phyloP scores from a whole-genome alignment of 2,888 invertebrate species.

The Cremastinae sp. region DNA sequence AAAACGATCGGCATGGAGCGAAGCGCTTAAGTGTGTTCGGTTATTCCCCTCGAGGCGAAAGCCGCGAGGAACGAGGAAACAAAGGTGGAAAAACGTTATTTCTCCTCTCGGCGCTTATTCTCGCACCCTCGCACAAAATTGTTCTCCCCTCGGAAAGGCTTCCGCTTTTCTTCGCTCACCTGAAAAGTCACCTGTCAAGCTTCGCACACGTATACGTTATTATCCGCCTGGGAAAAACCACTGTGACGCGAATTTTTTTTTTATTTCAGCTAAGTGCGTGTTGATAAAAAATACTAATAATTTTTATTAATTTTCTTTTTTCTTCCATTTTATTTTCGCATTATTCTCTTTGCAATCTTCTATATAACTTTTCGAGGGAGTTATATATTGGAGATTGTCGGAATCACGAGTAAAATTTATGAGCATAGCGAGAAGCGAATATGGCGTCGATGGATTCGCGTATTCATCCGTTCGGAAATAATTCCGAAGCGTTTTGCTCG shows the following conservation, averaged over 20 bases:
- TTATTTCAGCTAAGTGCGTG: no score
- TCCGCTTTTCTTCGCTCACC: slow-evolving; percentile 61
- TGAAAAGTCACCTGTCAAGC: slow-evolving; percentile 69
- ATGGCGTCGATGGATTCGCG: slow-evolving; percentile 11
- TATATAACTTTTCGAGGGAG: not conserved
- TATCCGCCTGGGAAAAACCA: slow-evolving; percentile 67
- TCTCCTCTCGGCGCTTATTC: slow-evolving; percentile 57
- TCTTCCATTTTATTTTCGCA: no score
- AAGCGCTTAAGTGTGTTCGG: slow-evolving; percentile 35
- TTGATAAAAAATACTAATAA: not conserved
- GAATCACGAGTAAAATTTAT: not conserved
- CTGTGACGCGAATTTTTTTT: not conserved
- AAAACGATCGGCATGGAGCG: slow-evolving; percentile 42
- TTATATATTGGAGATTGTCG: not conserved
- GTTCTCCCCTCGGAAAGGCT: slow-evolving; percentile 2
- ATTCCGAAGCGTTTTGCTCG: slow-evolving; percentile 42
- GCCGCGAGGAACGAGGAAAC: slow-evolving; percentile 32
- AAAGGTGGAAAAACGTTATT: slow-evolving; percentile 43
- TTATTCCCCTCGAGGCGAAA: slow-evolving; percentile 45
- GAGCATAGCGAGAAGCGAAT: not conserved
- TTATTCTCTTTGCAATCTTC: not conserved
- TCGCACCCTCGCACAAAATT: slow-evolving; percentile 23
- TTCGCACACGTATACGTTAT: slow-evolving; percentile 77
- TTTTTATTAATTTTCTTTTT: not conserved
- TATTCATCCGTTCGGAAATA: slow-evolving; percentile 43